Percentiles rank a stretch among this genome's conserved stretches.
These are phyloP conservation scores for Patagioenas fasciata DNA, from an alignment of 2,113 vertebrate species.

Conservation along the genomic window DNA sequence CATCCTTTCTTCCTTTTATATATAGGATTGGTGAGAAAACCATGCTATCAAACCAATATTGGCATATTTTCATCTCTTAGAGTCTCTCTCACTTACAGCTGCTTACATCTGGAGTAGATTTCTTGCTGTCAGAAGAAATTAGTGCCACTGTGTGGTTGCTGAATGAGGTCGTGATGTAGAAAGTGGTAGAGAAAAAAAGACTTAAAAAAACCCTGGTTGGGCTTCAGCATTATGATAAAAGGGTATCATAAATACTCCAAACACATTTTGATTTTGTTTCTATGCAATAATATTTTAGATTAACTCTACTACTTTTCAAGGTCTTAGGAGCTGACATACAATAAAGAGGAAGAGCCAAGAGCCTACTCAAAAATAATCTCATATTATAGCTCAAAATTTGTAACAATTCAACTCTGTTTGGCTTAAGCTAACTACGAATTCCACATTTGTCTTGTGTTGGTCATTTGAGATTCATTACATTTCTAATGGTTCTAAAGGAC, in stretches of 20 bases:
- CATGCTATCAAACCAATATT: not conserved
- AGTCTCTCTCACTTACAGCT: not conserved
- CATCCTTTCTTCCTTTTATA: not conserved
- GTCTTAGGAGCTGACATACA: rapidly evolving
- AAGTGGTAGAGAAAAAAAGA: not conserved
- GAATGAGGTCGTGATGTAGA: not conserved
- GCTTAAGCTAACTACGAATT: not conserved
- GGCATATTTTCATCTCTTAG: not conserved
- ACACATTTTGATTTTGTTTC: not conserved
- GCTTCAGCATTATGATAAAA: not conserved
- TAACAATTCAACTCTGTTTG: not conserved
- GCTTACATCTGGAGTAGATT: not conserved
- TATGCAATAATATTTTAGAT: not conserved
- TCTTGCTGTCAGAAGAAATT: not conserved
- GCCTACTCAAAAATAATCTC: not conserved
- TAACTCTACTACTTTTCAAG: not conserved
- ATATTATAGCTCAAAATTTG: not conserved
- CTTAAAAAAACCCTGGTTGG: rapidly evolving
- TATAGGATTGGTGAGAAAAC: not conserved
- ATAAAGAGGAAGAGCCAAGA: not conserved
- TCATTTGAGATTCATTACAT: not conserved
- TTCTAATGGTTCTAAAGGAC: not conserved
- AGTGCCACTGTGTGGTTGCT: not conserved
- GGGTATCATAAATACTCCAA: not conserved
- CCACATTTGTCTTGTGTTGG: not conserved